Conservation (phyloP, 2,888 invertebrate genomes). For the Octodonta nipae region DNA sequence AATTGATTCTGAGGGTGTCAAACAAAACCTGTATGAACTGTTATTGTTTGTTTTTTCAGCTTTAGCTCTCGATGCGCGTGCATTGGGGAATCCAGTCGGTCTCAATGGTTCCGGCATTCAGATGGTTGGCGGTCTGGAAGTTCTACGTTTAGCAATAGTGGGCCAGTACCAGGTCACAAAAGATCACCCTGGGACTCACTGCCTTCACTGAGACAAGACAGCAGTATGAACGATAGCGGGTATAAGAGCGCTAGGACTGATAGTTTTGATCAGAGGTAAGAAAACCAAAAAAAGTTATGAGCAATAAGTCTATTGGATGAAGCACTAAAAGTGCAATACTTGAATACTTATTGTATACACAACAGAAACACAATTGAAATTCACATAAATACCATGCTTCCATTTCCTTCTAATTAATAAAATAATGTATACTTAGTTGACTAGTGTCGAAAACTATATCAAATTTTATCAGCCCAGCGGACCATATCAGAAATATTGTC, state of each 20-base stretch:
- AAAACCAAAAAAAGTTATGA: too few species aligned
- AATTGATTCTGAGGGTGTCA: too few species aligned
- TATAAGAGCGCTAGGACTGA: slow-evolving; percentile 76
- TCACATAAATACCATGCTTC: too few species aligned
- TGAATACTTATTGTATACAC: too few species aligned
- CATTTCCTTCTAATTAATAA: too few species aligned
- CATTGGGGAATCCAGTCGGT: slow-evolving; percentile 77
- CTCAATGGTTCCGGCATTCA: slow-evolving; percentile 81
- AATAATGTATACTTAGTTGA: too few species aligned
- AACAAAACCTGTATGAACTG: background rate
- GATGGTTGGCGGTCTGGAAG: slow-evolving; percentile 75
- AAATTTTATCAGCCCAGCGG: too few species aligned
- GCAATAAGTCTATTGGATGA: too few species aligned
- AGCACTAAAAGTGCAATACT: too few species aligned
- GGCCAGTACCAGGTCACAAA: slow-evolving; percentile 45
- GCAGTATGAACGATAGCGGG: slow-evolving; percentile 75
- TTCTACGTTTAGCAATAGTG: slow-evolving; percentile 51
- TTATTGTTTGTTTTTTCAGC: slow-evolving; percentile 16
- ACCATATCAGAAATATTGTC: too few species aligned
- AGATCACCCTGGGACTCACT: slow-evolving; percentile 80
- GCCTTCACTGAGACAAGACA: slow-evolving; percentile 71
- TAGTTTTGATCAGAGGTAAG: slow-evolving; percentile 74
- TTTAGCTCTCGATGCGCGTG: slow-evolving; percentile 61
- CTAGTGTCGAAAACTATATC: too few species aligned
- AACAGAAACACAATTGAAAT: too few species aligned